Conservation (phyloP, 2,113 vertebrate genomes). For the Gymnogyps californianus region DNA sequence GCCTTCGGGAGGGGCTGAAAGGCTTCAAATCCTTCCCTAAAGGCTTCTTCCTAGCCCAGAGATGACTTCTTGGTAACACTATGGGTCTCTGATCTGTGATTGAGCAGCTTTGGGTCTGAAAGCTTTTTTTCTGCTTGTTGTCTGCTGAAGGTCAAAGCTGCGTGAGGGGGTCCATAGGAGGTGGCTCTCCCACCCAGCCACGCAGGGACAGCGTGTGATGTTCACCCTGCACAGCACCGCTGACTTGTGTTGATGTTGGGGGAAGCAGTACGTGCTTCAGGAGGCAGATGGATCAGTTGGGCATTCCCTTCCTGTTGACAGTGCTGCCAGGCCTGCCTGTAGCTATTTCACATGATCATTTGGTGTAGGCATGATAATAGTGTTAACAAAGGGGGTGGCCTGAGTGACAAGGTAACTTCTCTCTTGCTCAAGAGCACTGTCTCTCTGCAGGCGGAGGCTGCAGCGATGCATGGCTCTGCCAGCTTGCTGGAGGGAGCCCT, state of each 20-base stretch:
- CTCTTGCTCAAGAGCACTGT: background rate
- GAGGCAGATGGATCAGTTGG: background rate
- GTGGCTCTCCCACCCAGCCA: background rate
- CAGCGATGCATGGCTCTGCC: background rate
- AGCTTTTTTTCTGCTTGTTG: background rate
- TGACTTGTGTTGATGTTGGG: fast-evolving
- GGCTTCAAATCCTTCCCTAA: background rate
- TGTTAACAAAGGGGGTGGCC: background rate
- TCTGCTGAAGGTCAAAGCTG: background rate
- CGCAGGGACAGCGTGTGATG: fast-evolving
- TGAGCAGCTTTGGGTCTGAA: background rate
- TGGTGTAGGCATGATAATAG: background rate
- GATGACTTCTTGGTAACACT: background rate
- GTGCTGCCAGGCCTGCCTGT: background rate
- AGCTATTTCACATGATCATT: background rate
- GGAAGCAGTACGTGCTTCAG: fast-evolving
- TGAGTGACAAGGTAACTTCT: background rate
- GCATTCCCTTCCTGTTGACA: constrained; percentile 17
- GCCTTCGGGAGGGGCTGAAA: background rate
- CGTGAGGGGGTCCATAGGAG: fast-evolving
- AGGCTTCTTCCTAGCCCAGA: background rate
- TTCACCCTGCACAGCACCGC: fast-evolving
- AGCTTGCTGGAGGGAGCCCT: background rate
- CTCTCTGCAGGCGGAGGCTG: background rate
- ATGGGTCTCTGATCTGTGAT: fast-evolving